Evolutionary conservation across 2,888 invertebrate genomes (phyloP), one percentile per base, ranked within the genome.

Genomic region (Meiosimyza platycephala): DNA sequence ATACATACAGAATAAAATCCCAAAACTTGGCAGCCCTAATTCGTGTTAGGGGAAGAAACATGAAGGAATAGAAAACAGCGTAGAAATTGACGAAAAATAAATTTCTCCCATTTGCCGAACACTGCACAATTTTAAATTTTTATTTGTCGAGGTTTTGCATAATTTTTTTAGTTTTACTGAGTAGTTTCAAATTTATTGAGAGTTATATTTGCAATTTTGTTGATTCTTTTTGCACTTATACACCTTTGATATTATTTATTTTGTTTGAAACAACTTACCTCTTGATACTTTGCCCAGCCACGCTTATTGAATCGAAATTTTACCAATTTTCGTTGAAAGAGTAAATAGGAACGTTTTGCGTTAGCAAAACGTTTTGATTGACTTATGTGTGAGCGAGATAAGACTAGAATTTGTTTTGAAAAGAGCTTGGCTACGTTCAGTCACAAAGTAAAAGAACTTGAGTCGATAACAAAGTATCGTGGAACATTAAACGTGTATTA

Each of bases 201-300:
- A 40, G 28, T 33, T 59, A 47, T 16, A 40, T 50, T n/a, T n/a
- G 60, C 51, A 33, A 15, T 60, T 64, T 22, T 15, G 6, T 18
- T 16, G 9, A 40, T 52, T 16, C 57, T 69, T 48, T 12, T 22
- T 9, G 12, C 28, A 60, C 9, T 65, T 60, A 59, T 51, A 7
- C 16, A 57, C 72, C 54, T 55, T 74, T 74, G 55, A 67, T 67
- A 15, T 64, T 57, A 65, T 69, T 76, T 74, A 74, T 72, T 68
- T 66, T 55, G 18, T 40, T 52, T 66, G 55, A 72, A 62, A 47
- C 50, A 22, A 72, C 76, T 89, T 91, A 92, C 93, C 93, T 93
- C 91, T 93, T 92, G 89, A 91, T 93, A 90, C 93, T 93, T 92
- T 92, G 93, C 93, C 93, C 93, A 93, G 93, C 93, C 93, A 94